phyloP scores from a whole-genome alignment of 2,888 invertebrate species.

The Xestia rhomboidea region DNA sequence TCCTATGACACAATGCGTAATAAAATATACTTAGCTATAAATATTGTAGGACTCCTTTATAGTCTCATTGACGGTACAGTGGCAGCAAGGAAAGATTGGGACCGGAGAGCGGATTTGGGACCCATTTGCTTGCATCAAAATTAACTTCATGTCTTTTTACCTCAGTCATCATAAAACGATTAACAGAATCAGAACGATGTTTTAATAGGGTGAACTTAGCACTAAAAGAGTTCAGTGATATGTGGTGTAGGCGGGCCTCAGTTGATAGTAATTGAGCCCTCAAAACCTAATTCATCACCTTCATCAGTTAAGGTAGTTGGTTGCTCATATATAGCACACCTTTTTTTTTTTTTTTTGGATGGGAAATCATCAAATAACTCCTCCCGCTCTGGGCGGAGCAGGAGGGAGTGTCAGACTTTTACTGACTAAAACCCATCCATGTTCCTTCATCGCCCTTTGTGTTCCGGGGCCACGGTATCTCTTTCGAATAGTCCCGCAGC shows the following conservation, averaged over 20 bases:
- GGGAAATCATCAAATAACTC: too few species aligned
- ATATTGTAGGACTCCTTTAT: slow-evolving; percentile 31
- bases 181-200: background rate
- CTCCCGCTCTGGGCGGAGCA: too few species aligned
- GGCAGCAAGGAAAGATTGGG: background rate
- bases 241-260: background rate
- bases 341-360: too few species aligned
- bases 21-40: slow-evolving; percentile 51
- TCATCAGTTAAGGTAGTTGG: background rate
- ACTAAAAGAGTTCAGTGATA: background rate
- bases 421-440: too few species aligned
- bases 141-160: background rate
- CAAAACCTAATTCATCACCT: background rate
- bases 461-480: too few species aligned
- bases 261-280: background rate
- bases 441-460: too few species aligned
- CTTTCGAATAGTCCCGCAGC: too few species aligned
- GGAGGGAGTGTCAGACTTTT: too few species aligned
- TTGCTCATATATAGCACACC: background rate
- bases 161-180: background rate
- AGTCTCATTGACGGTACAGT: background rate
- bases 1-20: slow-evolving; percentile 48
- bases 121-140: background rate
- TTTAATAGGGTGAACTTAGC: background rate
- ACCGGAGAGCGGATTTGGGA: background rate